phyloP scores from a whole-genome alignment of 2,113 vertebrate species.

The Ornithorhynchus anatinus region DNA sequence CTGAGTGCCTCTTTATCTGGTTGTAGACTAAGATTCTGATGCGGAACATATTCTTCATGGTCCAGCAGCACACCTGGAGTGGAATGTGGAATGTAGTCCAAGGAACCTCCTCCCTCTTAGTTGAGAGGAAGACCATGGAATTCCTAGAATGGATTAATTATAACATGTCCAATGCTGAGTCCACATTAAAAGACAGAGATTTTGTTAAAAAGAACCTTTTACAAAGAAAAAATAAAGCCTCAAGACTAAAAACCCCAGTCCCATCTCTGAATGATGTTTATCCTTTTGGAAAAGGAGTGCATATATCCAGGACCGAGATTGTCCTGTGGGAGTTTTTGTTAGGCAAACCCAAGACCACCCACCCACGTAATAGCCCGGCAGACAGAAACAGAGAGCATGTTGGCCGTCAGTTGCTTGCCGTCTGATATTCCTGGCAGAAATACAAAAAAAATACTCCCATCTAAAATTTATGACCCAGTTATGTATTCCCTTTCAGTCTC shows the following conservation, averaged over 20 bases:
- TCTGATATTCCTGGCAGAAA: conserved; percentile 46
- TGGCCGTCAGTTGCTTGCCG: background rate
- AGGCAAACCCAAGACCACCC: conserved; percentile 26
- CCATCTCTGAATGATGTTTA: too few relatives aligned
- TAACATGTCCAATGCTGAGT: too few relatives aligned
- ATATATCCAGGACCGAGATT: conserved; percentile 36
- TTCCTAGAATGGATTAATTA: too few relatives aligned
- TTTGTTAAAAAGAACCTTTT: too few relatives aligned
- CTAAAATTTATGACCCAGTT: conserved; percentile 27
- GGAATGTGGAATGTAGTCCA: conserved; percentile 2
- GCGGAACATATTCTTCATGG: conserved; percentile 38
- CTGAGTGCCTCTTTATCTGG: conserved; percentile 35
- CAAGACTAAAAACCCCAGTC: too few relatives aligned
- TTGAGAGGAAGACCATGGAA: too few relatives aligned
- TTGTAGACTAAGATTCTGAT: conserved; percentile 38
- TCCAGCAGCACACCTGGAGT: conserved; percentile 16
- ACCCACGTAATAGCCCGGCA: background rate
- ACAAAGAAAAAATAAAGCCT: too few relatives aligned
- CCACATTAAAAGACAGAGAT: too few relatives aligned
- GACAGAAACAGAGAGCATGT: conserved; percentile 18
- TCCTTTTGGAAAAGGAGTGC: too few relatives aligned
- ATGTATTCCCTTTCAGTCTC: conserved; percentile 34
- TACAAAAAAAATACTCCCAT: conserved; percentile 36
- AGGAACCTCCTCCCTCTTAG: background rate
- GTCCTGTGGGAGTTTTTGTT: background rate